Evolutionary conservation across 2,888 invertebrate species (phyloP), one percentile per base, ranked within the genome.

Genomic region (Mythimna albipuncta): DNA sequence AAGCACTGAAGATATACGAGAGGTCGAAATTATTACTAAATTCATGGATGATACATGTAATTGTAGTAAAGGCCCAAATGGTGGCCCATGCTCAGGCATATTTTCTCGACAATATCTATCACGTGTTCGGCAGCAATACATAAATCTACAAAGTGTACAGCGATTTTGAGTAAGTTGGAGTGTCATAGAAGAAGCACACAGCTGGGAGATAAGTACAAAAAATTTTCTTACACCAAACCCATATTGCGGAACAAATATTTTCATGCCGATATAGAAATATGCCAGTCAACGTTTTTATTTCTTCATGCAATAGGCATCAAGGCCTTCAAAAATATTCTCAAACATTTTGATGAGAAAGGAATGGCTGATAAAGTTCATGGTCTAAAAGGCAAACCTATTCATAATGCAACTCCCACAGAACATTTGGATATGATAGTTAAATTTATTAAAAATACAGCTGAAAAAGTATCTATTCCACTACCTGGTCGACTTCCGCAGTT

Each of bases 331-430:
- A 65, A 55, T 65, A 65, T 65, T 54, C 65, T 65, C 65, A 65
- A 65, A 65, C 65, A 65, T 65, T 65, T 54, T 65, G 65, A 65
- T 65, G 65, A 65, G 65, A 65, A 65, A 65, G 65, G 65, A 65
- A 55, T 65, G 65, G 65, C 65, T 65, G 65, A 65, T 65, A 65
- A 65, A 65, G 65, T 65, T 65, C 65, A 65, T 65, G 65, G 65
- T 65, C 65, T 65, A 65, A 65, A 65, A 65, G 65, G 65, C 65
- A 65, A 65, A 65, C 65, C 54, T 65, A 65, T 64, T 64, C 64
- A 64, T 64, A 64, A 64, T 64, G 64, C 64, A 64, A 64, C 64
- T 64, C 47, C 64, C 64, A 64, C 64, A 64, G 64, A 64, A 64
- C 64, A 64, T 64, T 64, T 64, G 52, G 52, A 64, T 64, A 57